Evolutionary conservation across 2,113 vertebrate genomes (phyloP).

Genomic region (Psephotus haematonotus): DNA sequence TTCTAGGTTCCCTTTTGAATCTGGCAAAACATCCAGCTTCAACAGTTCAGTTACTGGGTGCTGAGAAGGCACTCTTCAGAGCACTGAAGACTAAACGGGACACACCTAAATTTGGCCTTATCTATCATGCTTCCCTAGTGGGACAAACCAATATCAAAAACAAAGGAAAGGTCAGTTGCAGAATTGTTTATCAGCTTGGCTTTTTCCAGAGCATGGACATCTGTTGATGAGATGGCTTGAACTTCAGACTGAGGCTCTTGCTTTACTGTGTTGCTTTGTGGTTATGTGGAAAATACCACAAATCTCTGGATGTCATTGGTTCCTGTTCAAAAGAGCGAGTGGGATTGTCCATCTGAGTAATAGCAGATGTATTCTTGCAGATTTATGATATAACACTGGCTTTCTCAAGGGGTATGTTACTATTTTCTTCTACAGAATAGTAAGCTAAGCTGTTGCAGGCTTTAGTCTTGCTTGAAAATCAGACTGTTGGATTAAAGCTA

Average conservation of each 20-base stretch:
- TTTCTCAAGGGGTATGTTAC: not conserved
- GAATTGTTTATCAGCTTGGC: not conserved
- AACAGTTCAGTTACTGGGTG: constrained; percentile 95
- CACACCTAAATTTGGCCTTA: constrained; percentile 97
- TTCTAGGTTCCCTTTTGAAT: constrained; percentile 91
- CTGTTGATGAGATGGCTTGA: not conserved
- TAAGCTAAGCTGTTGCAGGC: not conserved
- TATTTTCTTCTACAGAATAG: not conserved
- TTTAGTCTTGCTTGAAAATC: not conserved
- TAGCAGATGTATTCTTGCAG: not conserved
- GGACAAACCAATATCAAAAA: constrained; percentile 94
- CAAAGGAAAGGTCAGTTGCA: constrained; percentile 90
- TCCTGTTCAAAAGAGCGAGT: not conserved
- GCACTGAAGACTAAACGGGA: constrained; percentile 93
- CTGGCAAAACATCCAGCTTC: constrained; percentile 97
- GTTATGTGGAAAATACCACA: not conserved
- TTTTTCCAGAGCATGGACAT: not conserved
- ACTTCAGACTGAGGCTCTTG: not conserved
- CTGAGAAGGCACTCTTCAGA: constrained; percentile 96
- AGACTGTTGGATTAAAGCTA: not conserved
- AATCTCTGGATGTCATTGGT: not conserved
- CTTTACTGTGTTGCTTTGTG: not conserved
- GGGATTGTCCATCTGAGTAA: not conserved
- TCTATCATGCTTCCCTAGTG: constrained; percentile 96
- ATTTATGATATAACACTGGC: not conserved